Evolutionary conservation across 2,888 invertebrate genomes (phyloP).

Genomic region (Pterostichus madidus): DNA sequence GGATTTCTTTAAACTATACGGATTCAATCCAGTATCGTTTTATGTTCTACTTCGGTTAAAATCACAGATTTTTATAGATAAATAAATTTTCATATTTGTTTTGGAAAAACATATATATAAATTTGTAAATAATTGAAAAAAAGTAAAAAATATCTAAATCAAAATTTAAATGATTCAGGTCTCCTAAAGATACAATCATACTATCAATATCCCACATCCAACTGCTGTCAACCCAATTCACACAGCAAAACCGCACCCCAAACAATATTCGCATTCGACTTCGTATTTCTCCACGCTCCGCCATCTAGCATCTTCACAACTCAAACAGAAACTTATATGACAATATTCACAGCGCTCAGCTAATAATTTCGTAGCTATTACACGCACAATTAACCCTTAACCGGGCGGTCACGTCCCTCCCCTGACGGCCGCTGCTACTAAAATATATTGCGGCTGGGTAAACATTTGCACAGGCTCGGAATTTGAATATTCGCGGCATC

Average conservation of each 20-base stretch:
- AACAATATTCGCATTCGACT: not conserved
- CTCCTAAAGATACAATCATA: too few species aligned
- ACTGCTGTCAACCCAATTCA: too few species aligned
- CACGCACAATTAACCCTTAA: constrained; percentile 61
- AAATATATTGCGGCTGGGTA: constrained; percentile 57
- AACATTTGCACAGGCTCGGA: constrained; percentile 50
- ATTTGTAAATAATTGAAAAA: not conserved
- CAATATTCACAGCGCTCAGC: constrained; percentile 29
- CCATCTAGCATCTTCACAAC: not conserved
- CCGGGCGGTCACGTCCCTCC: constrained; percentile 6
- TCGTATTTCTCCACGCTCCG: not conserved
- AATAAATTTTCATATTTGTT: too few species aligned
- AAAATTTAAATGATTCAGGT: too few species aligned
- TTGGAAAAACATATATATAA: too few species aligned
- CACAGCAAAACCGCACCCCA: too few species aligned
- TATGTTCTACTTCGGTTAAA: too few species aligned
- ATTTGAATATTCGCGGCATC: constrained; percentile 57
- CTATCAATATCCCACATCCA: too few species aligned
- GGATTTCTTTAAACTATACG: too few species aligned
- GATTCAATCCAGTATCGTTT: too few species aligned
- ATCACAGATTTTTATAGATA: too few species aligned
- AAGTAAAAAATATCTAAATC: not conserved
- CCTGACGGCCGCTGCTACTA: not conserved
- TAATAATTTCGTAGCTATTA: constrained; percentile 54
- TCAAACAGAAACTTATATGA: constrained; percentile 56